phyloP scores from a whole-genome alignment of 2,797 vertebrate species.

The Garrulus glandarius region DNA sequence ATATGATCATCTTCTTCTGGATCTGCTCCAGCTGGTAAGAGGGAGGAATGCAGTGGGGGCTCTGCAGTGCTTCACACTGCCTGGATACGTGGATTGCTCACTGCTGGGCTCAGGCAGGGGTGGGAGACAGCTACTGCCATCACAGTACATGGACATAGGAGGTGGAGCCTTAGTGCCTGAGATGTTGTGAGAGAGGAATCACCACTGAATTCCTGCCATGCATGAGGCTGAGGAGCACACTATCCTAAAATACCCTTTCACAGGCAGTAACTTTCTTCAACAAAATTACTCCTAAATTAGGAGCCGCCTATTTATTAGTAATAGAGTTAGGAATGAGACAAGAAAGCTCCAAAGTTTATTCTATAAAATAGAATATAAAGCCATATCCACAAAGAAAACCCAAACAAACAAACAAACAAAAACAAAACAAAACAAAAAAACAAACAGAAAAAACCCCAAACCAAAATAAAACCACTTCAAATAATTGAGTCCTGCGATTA shows the following conservation, averaged over 20 bases:
- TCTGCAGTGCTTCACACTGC: fast-evolving
- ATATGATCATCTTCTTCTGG: background rate
- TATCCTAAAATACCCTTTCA: background rate
- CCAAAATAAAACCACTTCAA: background rate
- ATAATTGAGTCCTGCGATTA: background rate
- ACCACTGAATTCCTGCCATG: fast-evolving
- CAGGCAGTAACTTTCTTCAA: background rate
- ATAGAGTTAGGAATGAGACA: background rate
- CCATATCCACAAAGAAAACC: background rate
- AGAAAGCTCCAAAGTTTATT: background rate
- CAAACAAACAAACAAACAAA: no score
- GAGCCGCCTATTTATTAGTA: background rate
- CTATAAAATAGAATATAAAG: background rate
- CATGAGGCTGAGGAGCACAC: background rate
- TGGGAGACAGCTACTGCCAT: background rate
- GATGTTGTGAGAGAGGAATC: background rate
- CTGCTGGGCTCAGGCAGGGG: fast-evolving
- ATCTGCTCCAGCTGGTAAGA: background rate
- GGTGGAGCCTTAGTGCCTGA: background rate
- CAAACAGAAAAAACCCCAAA: background rate
- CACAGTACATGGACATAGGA: fast-evolving
- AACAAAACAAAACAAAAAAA: no score
- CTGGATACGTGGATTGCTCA: background rate
- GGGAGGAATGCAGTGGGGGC: background rate
- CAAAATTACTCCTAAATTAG: background rate